A percentile compares a stretch with the other conserved stretches of the same genome.
Evolutionary conservation across 2,888 invertebrate species (phyloP).

Genomic region (Candidula unifasciata): DNA sequence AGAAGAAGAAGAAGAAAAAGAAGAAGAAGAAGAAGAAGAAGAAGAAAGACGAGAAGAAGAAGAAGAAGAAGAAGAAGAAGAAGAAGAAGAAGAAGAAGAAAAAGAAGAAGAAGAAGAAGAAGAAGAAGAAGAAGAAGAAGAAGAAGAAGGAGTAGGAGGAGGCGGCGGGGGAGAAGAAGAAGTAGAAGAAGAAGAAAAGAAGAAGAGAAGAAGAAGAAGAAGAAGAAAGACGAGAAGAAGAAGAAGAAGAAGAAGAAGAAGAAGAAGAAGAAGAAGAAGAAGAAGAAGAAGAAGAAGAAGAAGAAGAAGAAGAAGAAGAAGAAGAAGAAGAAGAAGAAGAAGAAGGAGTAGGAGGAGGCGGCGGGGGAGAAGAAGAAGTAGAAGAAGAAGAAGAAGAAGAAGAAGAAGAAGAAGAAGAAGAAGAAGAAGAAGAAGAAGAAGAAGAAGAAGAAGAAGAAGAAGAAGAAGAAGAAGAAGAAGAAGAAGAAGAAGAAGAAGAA

Average conservation of each 20-base stretch:
- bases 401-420: not conserved
- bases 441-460: not conserved
- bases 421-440: not conserved
- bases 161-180: too few relatives aligned
- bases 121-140: not conserved
- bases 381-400: not conserved
- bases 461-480: not conserved
- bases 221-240: too few relatives aligned
- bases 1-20: not conserved
- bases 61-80: not conserved
- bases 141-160: too few relatives aligned
- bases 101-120: not conserved
- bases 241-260: not conserved
- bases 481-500: not conserved
- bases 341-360: not conserved
- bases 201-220: not conserved
- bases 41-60: not conserved
- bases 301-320: not conserved
- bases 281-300: not conserved
- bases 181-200: not conserved
- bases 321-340: not conserved
- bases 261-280: not conserved
- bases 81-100: not conserved
- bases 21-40: not conserved
- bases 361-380: not conserved